A percentile compares a stretch with the other conserved stretches of the same genome.
phyloP scores from a whole-genome alignment of 2,888 invertebrate genomes.

The Lycia hirtaria region DNA sequence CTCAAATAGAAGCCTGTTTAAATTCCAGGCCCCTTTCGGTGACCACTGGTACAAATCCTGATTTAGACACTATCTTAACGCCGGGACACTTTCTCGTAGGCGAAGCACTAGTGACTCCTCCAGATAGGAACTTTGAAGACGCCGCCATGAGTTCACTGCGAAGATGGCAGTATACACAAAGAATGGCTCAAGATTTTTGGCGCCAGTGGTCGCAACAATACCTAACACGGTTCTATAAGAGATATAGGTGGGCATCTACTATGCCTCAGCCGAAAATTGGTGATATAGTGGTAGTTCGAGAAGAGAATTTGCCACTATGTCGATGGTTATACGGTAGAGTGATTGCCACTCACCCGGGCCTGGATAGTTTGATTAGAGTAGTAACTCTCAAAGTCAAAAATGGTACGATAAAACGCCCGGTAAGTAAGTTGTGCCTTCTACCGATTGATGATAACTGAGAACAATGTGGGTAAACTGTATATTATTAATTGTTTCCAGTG shows the following conservation, averaged over 20 bases:
- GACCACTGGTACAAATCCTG: constrained; percentile 17
- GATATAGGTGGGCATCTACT: constrained; percentile 36
- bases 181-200: constrained; percentile 39
- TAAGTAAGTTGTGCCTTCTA: no score
- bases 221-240: constrained; percentile 34
- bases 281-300: constrained; percentile 37
- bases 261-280: constrained; percentile 24
- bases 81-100: constrained; percentile 43
- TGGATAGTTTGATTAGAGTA: constrained; percentile 23
- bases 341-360: constrained; percentile 30
- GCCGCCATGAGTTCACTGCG: constrained; percentile 23
- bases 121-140: constrained; percentile 5
- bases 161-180: constrained; percentile 39
- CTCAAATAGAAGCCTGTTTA: not conserved
- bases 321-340: constrained; percentile 40
- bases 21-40: constrained; percentile 4
- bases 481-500: no score
- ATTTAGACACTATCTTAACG: not conserved
- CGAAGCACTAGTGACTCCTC: constrained; percentile 29
- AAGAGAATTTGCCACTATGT: constrained; percentile 35
- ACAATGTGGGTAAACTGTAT: no score
- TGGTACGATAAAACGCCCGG: no score
- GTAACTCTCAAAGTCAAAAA: no score
- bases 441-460: no score
- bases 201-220: constrained; percentile 41